Conservation (phyloP, 2,797 vertebrate species). For the Poecilia picta region DNA sequence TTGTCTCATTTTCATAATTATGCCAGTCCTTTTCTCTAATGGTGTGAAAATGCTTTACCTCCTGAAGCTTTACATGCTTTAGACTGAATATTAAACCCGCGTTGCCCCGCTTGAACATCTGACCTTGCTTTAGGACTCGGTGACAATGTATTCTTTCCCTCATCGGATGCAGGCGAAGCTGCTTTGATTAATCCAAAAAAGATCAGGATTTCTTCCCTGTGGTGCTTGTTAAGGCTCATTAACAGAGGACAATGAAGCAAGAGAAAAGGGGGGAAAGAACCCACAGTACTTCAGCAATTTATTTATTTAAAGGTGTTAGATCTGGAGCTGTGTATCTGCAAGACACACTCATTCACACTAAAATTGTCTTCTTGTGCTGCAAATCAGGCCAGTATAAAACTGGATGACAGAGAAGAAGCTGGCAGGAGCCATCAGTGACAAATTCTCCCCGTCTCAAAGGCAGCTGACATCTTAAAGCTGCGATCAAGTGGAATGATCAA, state of each 20-base stretch:
- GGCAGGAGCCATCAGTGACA: conserved; percentile 64
- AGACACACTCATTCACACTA: conserved; percentile 60
- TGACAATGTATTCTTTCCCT: conserved; percentile 26
- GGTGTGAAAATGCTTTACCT: conserved; percentile 67
- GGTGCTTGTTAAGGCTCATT: conserved; percentile 58
- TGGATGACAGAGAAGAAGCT: conserved; percentile 65
- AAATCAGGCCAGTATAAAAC: conserved; percentile 58
- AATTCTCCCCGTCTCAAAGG: conserved; percentile 66
- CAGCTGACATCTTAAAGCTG: conserved; percentile 77
- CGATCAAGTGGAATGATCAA: conserved; percentile 78
- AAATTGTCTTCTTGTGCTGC: conserved; percentile 57
- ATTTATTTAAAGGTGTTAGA: conserved; percentile 70
- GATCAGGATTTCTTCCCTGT: conserved; percentile 36
- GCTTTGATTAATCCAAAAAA: conserved; percentile 34
- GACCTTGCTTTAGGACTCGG: conserved; percentile 55
- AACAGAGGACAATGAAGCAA: conserved; percentile 57
- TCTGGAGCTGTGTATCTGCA: conserved; percentile 65
- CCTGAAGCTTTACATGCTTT: conserved; percentile 55
- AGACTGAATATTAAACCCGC: conserved; percentile 53
- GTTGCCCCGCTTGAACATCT: conserved; percentile 53
- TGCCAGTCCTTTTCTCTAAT: conserved; percentile 71
- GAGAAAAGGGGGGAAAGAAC: conserved; percentile 11
- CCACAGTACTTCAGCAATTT: conserved; percentile 65
- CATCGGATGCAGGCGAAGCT: conserved; percentile 9
- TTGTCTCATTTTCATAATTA: conserved; percentile 82